These are phyloP conservation scores for Cheilosia grossa DNA, from an alignment of 2,888 invertebrate species.

Conservation along the genomic window DNA sequence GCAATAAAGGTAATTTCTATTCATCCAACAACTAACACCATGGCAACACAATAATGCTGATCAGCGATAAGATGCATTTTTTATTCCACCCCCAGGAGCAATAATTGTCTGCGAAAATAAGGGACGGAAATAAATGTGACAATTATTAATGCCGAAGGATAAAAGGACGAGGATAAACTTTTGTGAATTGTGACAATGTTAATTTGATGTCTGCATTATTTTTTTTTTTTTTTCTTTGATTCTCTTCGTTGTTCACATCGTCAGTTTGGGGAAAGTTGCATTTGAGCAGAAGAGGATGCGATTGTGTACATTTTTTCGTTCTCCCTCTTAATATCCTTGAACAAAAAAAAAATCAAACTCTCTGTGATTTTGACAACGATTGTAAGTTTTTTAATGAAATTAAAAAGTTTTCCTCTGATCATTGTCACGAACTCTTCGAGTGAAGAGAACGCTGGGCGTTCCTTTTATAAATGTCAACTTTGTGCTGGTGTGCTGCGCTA, in stretches of 20 bases:
- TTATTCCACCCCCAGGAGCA: slow-evolving; percentile 4
- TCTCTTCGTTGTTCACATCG: not conserved
- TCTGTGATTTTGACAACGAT: slow-evolving; percentile 64
- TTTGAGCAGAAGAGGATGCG: slow-evolving; percentile 26
- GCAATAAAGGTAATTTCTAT: slow-evolving; percentile 65
- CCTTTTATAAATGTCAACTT: slow-evolving; percentile 32
- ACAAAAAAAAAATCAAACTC: not conserved
- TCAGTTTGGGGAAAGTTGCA: slow-evolving; percentile 38
- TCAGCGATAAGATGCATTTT: slow-evolving; percentile 33
- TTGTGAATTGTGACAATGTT: slow-evolving; percentile 43
- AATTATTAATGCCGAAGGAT: slow-evolving; percentile 39
- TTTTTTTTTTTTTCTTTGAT: slow-evolving; percentile 11
- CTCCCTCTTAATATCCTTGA: slow-evolving; percentile 8
- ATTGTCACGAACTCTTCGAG: slow-evolving; percentile 21
- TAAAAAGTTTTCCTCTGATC: slow-evolving; percentile 53
- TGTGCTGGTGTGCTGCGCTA: slow-evolving; percentile 33
- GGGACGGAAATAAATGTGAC: slow-evolving; percentile 34
- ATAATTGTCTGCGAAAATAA: slow-evolving; percentile 23
- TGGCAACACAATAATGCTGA: slow-evolving; percentile 2
- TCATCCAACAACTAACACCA: slow-evolving; percentile 14
- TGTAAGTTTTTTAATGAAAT: slow-evolving; percentile 65
- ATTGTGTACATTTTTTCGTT: slow-evolving; percentile 6
- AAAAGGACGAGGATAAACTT: slow-evolving; percentile 29
- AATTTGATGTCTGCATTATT: slow-evolving; percentile 55
- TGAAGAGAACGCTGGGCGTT: slow-evolving; percentile 15